These are phyloP conservation scores for Scolopax rusticola DNA, from an alignment of 2,797 vertebrate species.

Conservation along the genomic window DNA sequence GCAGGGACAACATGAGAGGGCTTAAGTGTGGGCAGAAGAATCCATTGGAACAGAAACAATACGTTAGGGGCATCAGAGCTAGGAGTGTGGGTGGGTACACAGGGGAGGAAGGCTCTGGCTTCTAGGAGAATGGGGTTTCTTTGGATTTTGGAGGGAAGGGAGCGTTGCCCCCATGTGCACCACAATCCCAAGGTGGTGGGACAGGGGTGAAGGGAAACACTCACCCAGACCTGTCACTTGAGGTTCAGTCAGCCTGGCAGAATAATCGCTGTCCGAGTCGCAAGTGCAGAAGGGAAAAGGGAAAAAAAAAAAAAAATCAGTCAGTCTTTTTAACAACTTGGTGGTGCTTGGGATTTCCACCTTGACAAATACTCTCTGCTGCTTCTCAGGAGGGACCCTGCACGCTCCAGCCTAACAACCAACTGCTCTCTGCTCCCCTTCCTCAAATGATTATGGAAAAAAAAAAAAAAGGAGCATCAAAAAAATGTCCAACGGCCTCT, in stretches of 20 bases:
- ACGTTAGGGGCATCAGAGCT: not conserved
- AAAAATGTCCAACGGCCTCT: not conserved
- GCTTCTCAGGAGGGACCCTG: not conserved
- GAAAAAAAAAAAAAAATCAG: not conserved
- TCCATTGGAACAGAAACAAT: not conserved
- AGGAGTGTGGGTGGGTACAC: not conserved
- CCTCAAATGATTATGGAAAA: not conserved
- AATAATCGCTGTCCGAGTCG: not conserved
- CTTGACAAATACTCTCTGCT: not conserved
- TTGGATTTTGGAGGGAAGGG: not conserved
- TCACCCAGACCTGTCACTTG: constrained; percentile 6
- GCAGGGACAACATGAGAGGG: not conserved
- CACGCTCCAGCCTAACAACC: not conserved
- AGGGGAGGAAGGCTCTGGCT: not conserved
- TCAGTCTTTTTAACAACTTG: not conserved
- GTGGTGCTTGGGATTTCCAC: not conserved
- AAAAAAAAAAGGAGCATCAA: not conserved
- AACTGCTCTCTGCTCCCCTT: not conserved
- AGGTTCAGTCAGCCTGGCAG: not conserved
- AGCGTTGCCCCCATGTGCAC: not conserved
- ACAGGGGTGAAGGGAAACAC: constrained; percentile 10
- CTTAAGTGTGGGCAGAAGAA: not conserved
- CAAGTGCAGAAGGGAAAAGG: not conserved
- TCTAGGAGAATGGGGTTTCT: not conserved
- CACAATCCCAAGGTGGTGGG: not conserved